Conservation (phyloP, 2,797 vertebrate genomes). For the Hirundo rustica region DNA sequence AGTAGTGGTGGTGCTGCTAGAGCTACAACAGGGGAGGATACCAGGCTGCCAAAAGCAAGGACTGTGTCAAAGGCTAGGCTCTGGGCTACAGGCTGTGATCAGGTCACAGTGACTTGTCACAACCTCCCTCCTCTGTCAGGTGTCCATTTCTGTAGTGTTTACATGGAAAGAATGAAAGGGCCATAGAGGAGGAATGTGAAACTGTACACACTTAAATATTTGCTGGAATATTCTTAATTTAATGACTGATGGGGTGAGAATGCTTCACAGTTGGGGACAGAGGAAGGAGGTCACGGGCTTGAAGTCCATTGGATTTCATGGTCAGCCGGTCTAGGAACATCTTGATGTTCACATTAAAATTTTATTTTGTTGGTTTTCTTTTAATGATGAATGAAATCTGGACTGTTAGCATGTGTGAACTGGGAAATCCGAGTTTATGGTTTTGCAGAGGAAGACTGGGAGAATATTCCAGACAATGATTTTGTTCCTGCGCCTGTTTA, state of each 20-base stretch:
- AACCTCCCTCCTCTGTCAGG: neutral
- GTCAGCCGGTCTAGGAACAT: neutral
- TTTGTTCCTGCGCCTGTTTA: neutral
- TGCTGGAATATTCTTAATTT: neutral
- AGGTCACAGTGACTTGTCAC: neutral
- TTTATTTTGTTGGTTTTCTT: conserved; percentile 43
- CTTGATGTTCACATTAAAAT: conserved; percentile 23
- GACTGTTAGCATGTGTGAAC: conserved; percentile 6
- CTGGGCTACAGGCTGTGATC: accelerated
- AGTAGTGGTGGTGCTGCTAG: neutral
- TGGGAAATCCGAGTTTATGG: neutral
- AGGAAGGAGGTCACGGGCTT: neutral
- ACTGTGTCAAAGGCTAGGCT: neutral
- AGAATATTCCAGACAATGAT: neutral
- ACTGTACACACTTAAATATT: neutral
- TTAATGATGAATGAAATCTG: conserved; percentile 36
- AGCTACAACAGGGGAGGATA: neutral
- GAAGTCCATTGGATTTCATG: neutral
- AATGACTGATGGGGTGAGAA: neutral
- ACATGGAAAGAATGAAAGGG: neutral
- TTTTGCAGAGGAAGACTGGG: conserved; percentile 3
- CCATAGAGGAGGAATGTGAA: neutral
- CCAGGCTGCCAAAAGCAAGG: neutral
- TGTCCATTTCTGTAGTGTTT: neutral
- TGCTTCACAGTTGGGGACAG: neutral